A percentile compares a stretch with the other conserved stretches of the same genome.
phyloP scores from a whole-genome alignment of 23 tunicate genomes.

The Trididemnum miniatum region DNA sequence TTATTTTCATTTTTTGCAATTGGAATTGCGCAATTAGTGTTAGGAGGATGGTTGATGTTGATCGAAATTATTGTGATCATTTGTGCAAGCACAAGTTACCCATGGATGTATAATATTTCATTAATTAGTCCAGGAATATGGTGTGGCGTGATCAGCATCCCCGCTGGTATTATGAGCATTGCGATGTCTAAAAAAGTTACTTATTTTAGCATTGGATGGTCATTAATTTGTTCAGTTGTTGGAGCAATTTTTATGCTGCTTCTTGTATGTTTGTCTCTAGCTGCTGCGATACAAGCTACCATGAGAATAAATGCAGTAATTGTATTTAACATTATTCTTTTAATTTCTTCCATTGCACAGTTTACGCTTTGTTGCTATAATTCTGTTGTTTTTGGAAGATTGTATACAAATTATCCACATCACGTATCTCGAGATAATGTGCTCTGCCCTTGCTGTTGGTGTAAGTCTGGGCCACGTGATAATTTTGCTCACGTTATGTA shows the following conservation, averaged over 20 bases:
- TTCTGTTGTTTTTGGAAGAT: slow-evolving; percentile 1
- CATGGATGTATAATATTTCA: not conserved
- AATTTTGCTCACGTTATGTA: slow-evolving; percentile 22
- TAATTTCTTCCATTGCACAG: not conserved
- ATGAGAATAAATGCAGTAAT: not conserved
- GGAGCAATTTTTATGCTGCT: slow-evolving; percentile 1
- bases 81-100: not conserved
- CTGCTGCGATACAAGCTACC: not conserved
- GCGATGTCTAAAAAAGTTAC: not conserved
- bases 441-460: not conserved
- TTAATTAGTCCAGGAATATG: not conserved
- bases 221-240: not conserved
- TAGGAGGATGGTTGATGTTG: not conserved
- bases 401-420: slow-evolving; percentile 9
- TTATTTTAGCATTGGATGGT: slow-evolving; percentile 15
- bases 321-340: slow-evolving; percentile 6
- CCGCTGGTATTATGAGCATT: slow-evolving; percentile 16
- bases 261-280: not conserved
- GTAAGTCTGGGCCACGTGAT: not conserved
- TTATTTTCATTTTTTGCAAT: slow-evolving; percentile 2
- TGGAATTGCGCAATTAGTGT: not conserved
- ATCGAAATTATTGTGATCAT: not conserved
- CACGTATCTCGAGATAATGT: not conserved
- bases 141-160: not conserved
- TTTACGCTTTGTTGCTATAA: not conserved